Evolutionary conservation across 1,140 invertebrate genomes (phyloP).

Genomic region (Popillia japonica): DNA sequence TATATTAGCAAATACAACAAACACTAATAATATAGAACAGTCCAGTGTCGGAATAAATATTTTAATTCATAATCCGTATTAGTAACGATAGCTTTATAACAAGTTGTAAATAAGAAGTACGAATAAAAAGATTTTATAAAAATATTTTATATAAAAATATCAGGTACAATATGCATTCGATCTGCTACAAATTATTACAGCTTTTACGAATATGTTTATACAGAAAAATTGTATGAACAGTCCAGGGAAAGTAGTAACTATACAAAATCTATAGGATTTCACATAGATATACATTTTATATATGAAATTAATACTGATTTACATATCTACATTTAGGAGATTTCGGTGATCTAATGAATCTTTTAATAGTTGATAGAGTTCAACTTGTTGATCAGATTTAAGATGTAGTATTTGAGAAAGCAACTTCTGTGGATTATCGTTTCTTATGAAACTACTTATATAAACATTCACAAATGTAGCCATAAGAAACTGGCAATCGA

Average conservation of each 20-base stretch:
- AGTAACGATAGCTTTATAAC: too few species aligned
- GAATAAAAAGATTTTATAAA: too few species aligned
- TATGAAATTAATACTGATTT: slow-evolving; percentile 24
- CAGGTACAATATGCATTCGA: neutral
- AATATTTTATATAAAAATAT: too few species aligned
- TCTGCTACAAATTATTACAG: too few species aligned
- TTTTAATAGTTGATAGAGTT: slow-evolving; percentile 83
- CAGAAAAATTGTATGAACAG: slow-evolving; percentile 20
- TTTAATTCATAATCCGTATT: too few species aligned
- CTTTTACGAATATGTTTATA: too few species aligned
- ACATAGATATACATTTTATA: slow-evolving; percentile 4
- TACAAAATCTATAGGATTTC: slow-evolving; percentile 1
- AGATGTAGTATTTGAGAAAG: slow-evolving; percentile 79
- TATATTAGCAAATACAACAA: too few species aligned
- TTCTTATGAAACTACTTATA: slow-evolving; percentile 85
- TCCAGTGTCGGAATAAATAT: too few species aligned
- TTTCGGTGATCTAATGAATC: slow-evolving; percentile 80
- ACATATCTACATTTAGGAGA: slow-evolving; percentile 65
- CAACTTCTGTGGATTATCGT: slow-evolving; percentile 77
- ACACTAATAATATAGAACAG: too few species aligned
- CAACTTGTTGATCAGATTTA: slow-evolving; percentile 89
- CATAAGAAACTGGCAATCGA: slow-evolving; percentile 95
- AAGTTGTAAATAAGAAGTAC: too few species aligned
- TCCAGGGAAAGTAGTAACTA: slow-evolving; percentile 9
- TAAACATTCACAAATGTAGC: slow-evolving; percentile 94